A percentile compares a stretch with the other conserved stretches of the same genome.
Evolutionary conservation across 37 sponge, comb jelly and placozoan species (phyloP).

Genomic region (Halichondria panicea): DNA sequence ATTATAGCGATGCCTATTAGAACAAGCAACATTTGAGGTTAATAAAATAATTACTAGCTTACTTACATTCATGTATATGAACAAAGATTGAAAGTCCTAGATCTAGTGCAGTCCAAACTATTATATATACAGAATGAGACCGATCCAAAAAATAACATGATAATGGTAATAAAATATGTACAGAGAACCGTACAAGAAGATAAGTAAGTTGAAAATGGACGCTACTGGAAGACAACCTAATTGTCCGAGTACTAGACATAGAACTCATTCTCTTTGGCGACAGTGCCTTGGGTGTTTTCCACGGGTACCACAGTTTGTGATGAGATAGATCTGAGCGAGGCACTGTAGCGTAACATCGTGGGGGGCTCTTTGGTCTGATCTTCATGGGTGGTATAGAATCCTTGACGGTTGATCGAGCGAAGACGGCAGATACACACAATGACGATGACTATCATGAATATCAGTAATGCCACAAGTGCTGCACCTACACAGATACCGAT

Average conservation of each 20-base stretch:
- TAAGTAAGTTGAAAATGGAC: too few species aligned
- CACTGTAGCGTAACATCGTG: conserved; percentile 56
- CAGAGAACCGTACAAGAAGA: too few species aligned
- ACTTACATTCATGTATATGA: too few species aligned
- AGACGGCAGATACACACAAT: conserved; percentile 11
- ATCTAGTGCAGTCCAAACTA: too few species aligned
- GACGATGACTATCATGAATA: conserved; percentile 16
- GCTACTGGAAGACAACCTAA: too few species aligned
- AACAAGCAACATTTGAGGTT: too few species aligned
- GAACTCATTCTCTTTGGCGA: conserved; percentile 51
- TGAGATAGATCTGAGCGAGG: conserved; percentile 53
- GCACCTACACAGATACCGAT: conserved; percentile 36
- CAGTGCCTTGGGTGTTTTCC: conserved; percentile 2
- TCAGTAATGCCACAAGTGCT: conserved; percentile 13
- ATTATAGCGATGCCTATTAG: too few species aligned
- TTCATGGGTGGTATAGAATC: conserved; percentile 53
- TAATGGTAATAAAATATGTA: too few species aligned
- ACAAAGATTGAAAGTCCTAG: too few species aligned
- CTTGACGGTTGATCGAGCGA: conserved; percentile 33
- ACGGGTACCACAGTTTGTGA: conserved; percentile 57
- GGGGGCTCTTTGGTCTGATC: conserved; percentile 47
- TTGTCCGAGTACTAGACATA: conserved; percentile 30
- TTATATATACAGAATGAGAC: too few species aligned
- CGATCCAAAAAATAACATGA: too few species aligned
- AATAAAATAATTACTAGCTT: too few species aligned